Percentiles rank a stretch among this genome's conserved stretches.
Evolutionary conservation across 2,888 invertebrate species (phyloP).

Genomic region (Rhamnusium bicolor): DNA sequence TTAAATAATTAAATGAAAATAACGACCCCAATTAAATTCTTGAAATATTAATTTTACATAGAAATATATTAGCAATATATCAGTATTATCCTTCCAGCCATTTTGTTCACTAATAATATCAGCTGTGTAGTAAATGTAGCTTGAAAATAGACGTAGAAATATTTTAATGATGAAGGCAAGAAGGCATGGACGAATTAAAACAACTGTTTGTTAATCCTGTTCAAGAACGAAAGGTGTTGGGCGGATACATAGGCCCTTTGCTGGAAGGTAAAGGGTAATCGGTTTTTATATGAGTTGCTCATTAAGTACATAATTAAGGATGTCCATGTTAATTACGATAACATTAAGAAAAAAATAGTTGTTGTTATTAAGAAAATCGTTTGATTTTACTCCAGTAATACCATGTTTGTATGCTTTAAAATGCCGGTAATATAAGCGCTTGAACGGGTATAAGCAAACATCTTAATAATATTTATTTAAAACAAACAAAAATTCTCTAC

Average conservation of each 20-base stretch:
- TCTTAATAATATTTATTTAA: too few species aligned
- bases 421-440: too few species aligned
- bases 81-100: background rate
- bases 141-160: background rate
- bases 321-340: slow-evolving; percentile 15
- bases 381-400: too few species aligned
- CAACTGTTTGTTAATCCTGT: slow-evolving; percentile 8
- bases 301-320: slow-evolving; percentile 6
- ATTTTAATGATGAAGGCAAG: slow-evolving; percentile 10
- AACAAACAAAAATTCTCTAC: too few species aligned
- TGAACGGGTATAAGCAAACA: too few species aligned
- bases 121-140: slow-evolving; percentile 23
- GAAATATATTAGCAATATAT: background rate
- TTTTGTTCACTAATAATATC: slow-evolving; percentile 16
- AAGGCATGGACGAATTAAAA: background rate
- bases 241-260: slow-evolving; percentile 5
- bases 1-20: too few species aligned
- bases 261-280: background rate
- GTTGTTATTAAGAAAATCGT: background rate
- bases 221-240: slow-evolving; percentile 27
- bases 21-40: background rate
- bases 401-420: too few species aligned
- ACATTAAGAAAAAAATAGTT: background rate
- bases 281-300: slow-evolving; percentile 3
- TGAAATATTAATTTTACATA: background rate